Evolutionary conservation across 2,113 vertebrate species (phyloP).

Genomic region (Typhlomys cinereus): DNA sequence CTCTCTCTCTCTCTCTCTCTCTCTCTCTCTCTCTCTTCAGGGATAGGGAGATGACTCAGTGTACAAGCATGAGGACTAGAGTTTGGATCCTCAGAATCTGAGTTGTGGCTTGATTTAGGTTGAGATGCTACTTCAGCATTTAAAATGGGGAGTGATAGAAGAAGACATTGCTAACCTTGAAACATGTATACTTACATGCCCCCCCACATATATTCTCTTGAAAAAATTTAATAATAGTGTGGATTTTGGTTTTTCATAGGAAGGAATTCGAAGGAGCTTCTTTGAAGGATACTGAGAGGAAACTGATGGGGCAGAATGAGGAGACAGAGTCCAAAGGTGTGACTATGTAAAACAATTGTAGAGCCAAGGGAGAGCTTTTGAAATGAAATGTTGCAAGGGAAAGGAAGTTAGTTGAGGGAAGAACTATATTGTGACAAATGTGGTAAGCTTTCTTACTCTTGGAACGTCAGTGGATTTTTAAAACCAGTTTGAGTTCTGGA

Average conservation of each 20-base stretch:
- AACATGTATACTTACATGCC: too few relatives aligned
- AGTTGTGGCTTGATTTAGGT: too few relatives aligned
- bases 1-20: neutral
- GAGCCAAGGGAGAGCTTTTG: slow-evolving; percentile 8
- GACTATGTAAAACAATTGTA: neutral
- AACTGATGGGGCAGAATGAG: neutral
- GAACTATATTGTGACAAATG: neutral
- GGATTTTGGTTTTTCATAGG: slow-evolving; percentile 10
- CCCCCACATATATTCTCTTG: too few relatives aligned
- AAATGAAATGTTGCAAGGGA: neutral
- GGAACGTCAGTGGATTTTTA: slow-evolving; percentile 19
- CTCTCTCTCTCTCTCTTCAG: too few relatives aligned
- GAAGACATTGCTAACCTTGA: too few relatives aligned
- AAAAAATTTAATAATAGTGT: neutral
- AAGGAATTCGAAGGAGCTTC: neutral
- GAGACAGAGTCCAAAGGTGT: neutral
- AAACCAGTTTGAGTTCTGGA: slow-evolving; percentile 22
- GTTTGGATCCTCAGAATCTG: too few relatives aligned
- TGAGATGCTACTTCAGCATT: too few relatives aligned
- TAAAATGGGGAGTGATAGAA: too few relatives aligned
- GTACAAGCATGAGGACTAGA: too few relatives aligned
- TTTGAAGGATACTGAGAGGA: neutral
- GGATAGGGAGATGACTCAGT: too few relatives aligned
- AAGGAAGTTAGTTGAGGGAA: neutral
- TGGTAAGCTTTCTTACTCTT: slow-evolving; percentile 39